Evolutionary conservation across 2,888 invertebrate genomes (phyloP), one percentile per base, ranked within the genome.

Genomic region (Lasioglossum morio): DNA sequence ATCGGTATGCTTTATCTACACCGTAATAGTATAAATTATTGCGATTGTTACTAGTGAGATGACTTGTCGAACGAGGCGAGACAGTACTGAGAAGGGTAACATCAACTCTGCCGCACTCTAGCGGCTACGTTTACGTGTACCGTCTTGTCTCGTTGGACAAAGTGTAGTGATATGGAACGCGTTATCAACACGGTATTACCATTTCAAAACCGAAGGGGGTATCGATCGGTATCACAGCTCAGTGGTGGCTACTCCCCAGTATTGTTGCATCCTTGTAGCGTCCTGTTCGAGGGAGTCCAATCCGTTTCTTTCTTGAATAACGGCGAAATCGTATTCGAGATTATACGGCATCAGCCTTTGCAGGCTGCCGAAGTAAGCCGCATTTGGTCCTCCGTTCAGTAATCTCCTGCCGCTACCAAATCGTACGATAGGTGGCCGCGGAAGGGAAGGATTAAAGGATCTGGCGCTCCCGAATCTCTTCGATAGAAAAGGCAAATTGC

Each of bases 161-260:
- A 16, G 5, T 46, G 16, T 4, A 16, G 16, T 16, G 27, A 14
- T 57, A 77, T 84, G 73, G 66, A 53, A 16, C 7, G 0, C 14
- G 48, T n/a, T n/a, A n/a, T 57, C 30, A 27, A 43, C 34, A 75
- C 37, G 8, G 30, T 48, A 48, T 81, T 63, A 37, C 72, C 57
- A 16, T 81, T 72, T 69, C 27, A 66, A 53, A 43, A 81, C 40
- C 34, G 34, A 19, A 4, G 8, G 4, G 34, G 30, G 53, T 19
- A 12, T 53, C 23, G 43, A 43, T 66, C 66, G 0, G 1, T 23
- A 76, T 96, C 96, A 98, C 89, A 98, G 95, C 95, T 98, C 98
- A 0, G 98, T 98, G 1, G 98, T 98, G 23, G 98, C 98, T 72
- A 98, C 98, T 77, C 98, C 98, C 98, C 98, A 98, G 95, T 98